Conservation (phyloP, 2,888 invertebrate species). For the Machimus atricapillus region DNA sequence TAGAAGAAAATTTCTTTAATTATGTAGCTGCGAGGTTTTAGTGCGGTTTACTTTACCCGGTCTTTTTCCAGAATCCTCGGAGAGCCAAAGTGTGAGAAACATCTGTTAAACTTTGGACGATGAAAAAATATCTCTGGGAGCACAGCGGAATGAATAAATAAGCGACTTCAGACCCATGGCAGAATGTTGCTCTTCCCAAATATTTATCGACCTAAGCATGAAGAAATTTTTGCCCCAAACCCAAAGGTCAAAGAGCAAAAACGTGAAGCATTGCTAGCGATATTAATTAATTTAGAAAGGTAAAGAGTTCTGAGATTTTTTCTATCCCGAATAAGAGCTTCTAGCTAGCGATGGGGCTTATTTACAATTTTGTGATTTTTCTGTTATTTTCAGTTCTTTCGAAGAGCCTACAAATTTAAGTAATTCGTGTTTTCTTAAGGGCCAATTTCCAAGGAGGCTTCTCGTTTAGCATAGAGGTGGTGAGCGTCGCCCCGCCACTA, state of each 20-base stretch:
- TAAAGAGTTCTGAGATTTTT: neutral
- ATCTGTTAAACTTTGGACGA: neutral
- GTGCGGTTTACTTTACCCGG: neutral
- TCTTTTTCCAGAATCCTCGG: neutral
- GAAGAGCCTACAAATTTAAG: neutral
- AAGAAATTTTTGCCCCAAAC: neutral
- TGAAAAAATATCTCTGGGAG: neutral
- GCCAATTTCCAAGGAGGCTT: neutral
- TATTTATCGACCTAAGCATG: neutral
- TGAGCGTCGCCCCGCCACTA: conserved; percentile 6
- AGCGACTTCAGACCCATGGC: neutral
- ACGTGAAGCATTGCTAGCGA: neutral
- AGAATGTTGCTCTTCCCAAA: neutral
- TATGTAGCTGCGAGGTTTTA: neutral
- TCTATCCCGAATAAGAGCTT: neutral
- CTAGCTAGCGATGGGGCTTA: neutral
- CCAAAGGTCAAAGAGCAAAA: neutral
- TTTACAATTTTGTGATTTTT: neutral
- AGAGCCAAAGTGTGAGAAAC: neutral
- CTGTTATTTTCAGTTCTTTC: neutral
- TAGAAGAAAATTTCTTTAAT: neutral
- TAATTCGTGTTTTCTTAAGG: neutral
- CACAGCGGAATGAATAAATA: neutral
- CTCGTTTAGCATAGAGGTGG: neutral
- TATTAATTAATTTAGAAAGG: neutral